phyloP scores from a whole-genome alignment of 2,113 vertebrate genomes.

The Limnothrissa miodon region DNA sequence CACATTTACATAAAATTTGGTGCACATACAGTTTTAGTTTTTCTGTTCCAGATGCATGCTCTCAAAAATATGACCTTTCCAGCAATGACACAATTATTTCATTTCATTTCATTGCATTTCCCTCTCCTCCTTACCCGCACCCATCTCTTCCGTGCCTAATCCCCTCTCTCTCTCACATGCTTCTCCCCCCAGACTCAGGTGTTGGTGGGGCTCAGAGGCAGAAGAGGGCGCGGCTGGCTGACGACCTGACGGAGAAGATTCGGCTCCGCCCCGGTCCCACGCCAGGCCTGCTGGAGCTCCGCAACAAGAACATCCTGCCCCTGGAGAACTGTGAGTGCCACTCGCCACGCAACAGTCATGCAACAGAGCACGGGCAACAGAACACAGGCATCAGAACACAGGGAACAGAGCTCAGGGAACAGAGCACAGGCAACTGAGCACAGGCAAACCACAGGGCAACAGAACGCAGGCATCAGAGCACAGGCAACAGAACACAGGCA shows the following conservation, averaged over 20 bases:
- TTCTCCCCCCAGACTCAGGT: constrained; percentile 57
- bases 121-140: constrained; percentile 36
- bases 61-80: background rate
- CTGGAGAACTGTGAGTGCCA: constrained; percentile 49
- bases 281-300: constrained; percentile 63
- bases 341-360: constrained; percentile 4
- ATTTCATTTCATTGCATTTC: constrained; percentile 22
- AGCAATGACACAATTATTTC: constrained; percentile 10
- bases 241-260: constrained; percentile 71
- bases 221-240: constrained; percentile 71
- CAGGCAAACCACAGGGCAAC: background rate
- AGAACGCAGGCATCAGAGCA: background rate
- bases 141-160: constrained; percentile 27
- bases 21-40: background rate
- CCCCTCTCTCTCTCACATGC: constrained; percentile 29
- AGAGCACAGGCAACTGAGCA: too few relatives aligned
- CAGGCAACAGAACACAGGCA: background rate
- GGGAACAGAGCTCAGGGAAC: background rate
- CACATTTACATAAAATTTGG: background rate
- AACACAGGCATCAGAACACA: background rate
- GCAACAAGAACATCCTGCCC: constrained; percentile 65
- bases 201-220: constrained; percentile 63
- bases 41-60: background rate
- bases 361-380: background rate
- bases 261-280: constrained; percentile 62